Evolutionary conservation across 1,140 invertebrate genomes (phyloP), one percentile per base, ranked within the genome.

Genomic region (Conopomorpha cramerella): DNA sequence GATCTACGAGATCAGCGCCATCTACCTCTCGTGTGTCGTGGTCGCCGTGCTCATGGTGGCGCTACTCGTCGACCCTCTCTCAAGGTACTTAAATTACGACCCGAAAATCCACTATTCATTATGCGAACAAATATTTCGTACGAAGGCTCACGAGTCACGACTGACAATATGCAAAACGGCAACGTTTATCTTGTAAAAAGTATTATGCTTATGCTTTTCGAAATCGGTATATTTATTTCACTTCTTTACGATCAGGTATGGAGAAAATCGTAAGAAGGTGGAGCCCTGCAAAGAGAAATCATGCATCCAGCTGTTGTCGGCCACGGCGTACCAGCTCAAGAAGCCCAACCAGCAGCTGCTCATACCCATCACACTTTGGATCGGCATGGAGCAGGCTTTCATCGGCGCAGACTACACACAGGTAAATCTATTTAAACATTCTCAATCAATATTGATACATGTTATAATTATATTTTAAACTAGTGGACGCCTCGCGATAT

Each of bases 321-420:
- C 93, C n/a, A 96, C 94, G 2, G 87, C 92, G 36, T 88, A 88
- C 58, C 95, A 96, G 55, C 78, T 95, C 44, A 92, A 90, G 73
- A 93, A 93, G 59, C 88, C 88, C 0, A 91, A 93, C 54, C 94
- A 97, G 55, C 86, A 96, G 48, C 80, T 98, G 2, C 82, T 99
- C 6, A 95, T 98, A 49, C 94, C 95, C 0, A 87, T 99, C 38
- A 98, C 96, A 0, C 77, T 98, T 18, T 99, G 93, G 86, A 98
- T 96, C 52, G 96, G 96, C 30, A 90, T 98, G 82, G 95, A 98
- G 65, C 95, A 99, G 66, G 94, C 93, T 0, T 98, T 97, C 77
- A 92, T 97, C 39, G 89, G 90, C 8, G 93, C 93, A 27, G 93
- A 98, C 51, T 98, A 92, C 60, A 97, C 95, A 3, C 91, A 91